Evolutionary conservation across 2,888 invertebrate genomes (phyloP).

Genomic region (Idaea dimidiata): DNA sequence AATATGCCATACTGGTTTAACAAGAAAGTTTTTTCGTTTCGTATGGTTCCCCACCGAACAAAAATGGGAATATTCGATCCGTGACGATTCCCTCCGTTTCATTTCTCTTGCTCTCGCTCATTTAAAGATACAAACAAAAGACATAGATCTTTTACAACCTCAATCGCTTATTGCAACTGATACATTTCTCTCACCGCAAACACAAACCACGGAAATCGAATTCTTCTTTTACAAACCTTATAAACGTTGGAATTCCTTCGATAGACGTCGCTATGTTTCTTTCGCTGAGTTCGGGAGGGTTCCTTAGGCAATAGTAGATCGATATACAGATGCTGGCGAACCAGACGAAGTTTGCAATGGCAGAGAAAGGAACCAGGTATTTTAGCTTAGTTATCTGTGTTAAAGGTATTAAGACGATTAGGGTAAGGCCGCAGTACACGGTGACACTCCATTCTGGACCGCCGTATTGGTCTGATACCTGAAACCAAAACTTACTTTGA

Average conservation of each 20-base stretch:
- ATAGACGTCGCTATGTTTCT: conserved; percentile 73
- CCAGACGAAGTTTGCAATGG: conserved; percentile 92
- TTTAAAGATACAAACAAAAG: too few species aligned
- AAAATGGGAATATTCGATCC: too few species aligned
- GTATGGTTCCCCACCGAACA: too few species aligned
- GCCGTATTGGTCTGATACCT: conserved; percentile 79
- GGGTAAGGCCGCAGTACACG: conserved; percentile 83
- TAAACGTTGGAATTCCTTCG: conserved; percentile 90
- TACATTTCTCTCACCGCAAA: neutral
- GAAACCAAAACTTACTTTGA: too few species aligned
- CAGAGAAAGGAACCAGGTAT: conserved; percentile 93
- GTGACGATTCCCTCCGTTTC: too few species aligned
- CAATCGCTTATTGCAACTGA: neutral
- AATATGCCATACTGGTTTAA: too few species aligned
- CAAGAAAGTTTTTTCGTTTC: too few species aligned
- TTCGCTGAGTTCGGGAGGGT: conserved; percentile 63
- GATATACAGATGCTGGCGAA: conserved; percentile 89
- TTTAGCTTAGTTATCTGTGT: conserved; percentile 89
- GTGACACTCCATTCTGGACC: conserved; percentile 80
- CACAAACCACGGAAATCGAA: neutral
- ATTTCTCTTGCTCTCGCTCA: too few species aligned
- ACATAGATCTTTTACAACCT: too few species aligned
- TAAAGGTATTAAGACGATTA: conserved; percentile 85
- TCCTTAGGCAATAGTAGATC: conserved; percentile 88
- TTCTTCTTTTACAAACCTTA: conserved; percentile 70